phyloP scores from a whole-genome alignment of 2,113 vertebrate species.

The Phasianus colchicus region DNA sequence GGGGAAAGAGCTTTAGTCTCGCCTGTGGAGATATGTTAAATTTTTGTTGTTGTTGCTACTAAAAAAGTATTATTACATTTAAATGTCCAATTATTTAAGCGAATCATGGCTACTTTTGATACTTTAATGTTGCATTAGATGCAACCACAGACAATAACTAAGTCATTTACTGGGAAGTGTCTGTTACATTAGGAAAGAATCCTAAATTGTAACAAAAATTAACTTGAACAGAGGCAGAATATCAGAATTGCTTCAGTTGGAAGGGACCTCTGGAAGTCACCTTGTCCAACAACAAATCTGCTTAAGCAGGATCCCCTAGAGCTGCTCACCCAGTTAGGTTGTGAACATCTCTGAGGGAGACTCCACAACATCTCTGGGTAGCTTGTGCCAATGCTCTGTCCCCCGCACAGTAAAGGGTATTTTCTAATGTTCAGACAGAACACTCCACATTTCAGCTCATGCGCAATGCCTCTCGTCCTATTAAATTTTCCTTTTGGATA shows the following conservation, averaged over 20 bases:
- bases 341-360: neutral
- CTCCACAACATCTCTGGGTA: neutral
- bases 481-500: neutral
- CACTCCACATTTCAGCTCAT: neutral
- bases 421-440: neutral
- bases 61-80: slow-evolving; percentile 50
- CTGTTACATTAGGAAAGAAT: neutral
- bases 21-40: slow-evolving; percentile 87
- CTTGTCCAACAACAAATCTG: fast-evolving
- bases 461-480: neutral
- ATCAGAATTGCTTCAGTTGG: neutral
- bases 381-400: neutral
- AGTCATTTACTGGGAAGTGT: neutral
- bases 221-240: neutral
- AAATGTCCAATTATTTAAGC: slow-evolving; percentile 1
- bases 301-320: neutral
- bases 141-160: neutral
- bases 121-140: neutral
- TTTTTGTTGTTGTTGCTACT: slow-evolving; percentile 78
- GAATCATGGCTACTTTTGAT: neutral
- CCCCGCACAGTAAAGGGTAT: neutral
- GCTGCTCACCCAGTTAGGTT: neutral
- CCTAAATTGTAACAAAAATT: neutral
- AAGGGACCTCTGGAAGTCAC: neutral
- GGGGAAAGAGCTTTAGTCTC: slow-evolving; percentile 94